Conservation (phyloP, 2,888 invertebrate species). For the Diplazon laetatorius region DNA sequence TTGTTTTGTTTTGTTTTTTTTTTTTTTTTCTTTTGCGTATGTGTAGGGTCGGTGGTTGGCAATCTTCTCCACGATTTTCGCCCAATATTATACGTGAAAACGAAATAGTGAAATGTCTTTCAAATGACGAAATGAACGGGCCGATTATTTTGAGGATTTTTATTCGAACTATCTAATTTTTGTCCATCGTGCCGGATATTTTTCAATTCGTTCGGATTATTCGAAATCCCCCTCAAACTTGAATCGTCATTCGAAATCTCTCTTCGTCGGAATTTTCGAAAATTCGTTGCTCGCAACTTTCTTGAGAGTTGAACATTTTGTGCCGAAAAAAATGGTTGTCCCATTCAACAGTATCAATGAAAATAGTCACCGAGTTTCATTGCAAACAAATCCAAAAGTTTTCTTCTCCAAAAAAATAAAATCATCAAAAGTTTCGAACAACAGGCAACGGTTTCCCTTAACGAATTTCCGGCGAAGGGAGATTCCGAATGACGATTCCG, state of each 20-base stretch:
- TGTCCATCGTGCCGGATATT: not conserved
- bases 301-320: too few relatives aligned
- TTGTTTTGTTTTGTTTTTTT: too few relatives aligned
- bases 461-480: too few relatives aligned
- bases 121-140: conserved; percentile 26
- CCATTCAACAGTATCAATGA: too few relatives aligned
- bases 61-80: conserved; percentile 17
- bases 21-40: conserved; percentile 63
- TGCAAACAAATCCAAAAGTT: not conserved
- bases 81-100: not conserved
- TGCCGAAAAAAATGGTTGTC: too few relatives aligned
- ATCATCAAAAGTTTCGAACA: too few relatives aligned
- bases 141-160: conserved; percentile 24
- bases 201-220: not conserved
- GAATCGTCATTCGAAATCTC: not conserved
- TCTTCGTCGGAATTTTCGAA: not conserved
- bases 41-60: conserved; percentile 17
- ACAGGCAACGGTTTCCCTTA: too few relatives aligned
- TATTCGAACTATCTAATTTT: conserved; percentile 25
- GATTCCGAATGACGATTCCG: conserved; percentile 11
- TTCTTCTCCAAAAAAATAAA: not conserved
- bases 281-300: too few relatives aligned
- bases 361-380: not conserved
- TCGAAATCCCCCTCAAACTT: not conserved
- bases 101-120: not conserved